Base-by-base conservation (phyloP, 2,113 vertebrate genomes). In the Oreotragus oreotragus region DNA sequence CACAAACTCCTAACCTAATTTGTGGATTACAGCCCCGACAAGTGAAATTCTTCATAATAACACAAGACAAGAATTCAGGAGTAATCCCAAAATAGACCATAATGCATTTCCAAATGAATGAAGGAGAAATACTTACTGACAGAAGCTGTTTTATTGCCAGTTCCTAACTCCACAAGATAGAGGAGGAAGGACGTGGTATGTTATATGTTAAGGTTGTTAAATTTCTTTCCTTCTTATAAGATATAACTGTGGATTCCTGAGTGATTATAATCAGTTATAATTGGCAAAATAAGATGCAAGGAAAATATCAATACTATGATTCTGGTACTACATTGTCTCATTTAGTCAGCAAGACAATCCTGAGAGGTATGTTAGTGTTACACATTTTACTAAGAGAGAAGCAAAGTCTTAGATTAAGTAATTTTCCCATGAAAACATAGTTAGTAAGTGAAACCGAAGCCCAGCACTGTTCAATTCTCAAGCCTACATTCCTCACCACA, bases 31-130 rank as follows among this genome's bases (percentile, higher is more conserved):
- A 83, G 95, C 36, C 6, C 58, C 86, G 60, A 62, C 58, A 86
- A 90, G 84, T 58, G 47, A 96, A 87, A 92, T 90, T 96, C 84
- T 90, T 96, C 84, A 80, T 45, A 66, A 91, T 87, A 55, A 95
- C 23, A 27, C 21, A 64, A 91, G 51, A 73, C 21, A 88, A 84
- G 43, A 64, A 76, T 93, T 77, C 70, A 47, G 53, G 25, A 92
- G 15, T 28, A 5, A 53, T 8, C 49, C 58, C 66, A 33, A 87
- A 87, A 23, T 36, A 91, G 39, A 89, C 43, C 14, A 36, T 33
- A 15, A 36, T 81, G 9, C 43, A 58, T 84, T 90, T 93, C 47
- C 55, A 90, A 57, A 92, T 64, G 49, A 84, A 66, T 66, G 21
- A 84, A 95, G 43, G 57, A 83, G 27, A 89, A 94, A 94, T 81